A percentile compares a stretch with the other conserved stretches of the same genome.
phyloP scores from a whole-genome alignment of 2,113 vertebrate species.

The Zosterops borbonicus region DNA sequence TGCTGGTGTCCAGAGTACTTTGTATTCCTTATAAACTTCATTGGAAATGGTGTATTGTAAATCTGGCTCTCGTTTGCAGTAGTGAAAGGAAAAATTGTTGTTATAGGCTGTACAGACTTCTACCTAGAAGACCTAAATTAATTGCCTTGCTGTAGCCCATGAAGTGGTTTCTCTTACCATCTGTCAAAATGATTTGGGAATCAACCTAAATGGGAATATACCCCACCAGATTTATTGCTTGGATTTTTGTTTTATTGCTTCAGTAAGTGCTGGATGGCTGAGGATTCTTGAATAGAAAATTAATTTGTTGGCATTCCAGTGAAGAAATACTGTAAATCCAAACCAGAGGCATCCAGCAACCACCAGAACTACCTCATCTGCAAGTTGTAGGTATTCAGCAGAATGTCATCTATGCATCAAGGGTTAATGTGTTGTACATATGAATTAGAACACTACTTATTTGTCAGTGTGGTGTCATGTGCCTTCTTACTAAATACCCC shows the following conservation, averaged over 20 bases:
- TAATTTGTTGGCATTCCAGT: not conserved
- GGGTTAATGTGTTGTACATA: not conserved
- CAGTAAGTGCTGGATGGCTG: not conserved
- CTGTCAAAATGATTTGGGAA: slow-evolving; percentile 7
- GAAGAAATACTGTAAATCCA: not conserved
- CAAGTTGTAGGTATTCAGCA: not conserved
- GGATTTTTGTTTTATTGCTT: slow-evolving; percentile 9
- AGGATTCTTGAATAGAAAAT: not conserved
- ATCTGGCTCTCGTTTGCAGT: not conserved
- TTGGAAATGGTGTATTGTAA: not conserved
- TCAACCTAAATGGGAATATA: not conserved
- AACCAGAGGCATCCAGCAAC: not conserved
- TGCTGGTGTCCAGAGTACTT: not conserved
- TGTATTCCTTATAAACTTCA: not conserved
- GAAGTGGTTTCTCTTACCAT: slow-evolving; percentile 2
- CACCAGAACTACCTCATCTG: not conserved
- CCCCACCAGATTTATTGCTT: not conserved
- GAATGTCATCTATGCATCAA: not conserved
- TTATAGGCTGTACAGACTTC: not conserved
- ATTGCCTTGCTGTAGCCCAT: not conserved
- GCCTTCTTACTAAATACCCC: not conserved
- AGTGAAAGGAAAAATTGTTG: not conserved
- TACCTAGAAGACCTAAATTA: not conserved
- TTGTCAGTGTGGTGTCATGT: not conserved
- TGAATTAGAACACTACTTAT: not conserved